These are phyloP conservation scores for Yoshiicerus persimilis DNA, from an alignment of 1,140 invertebrate genomes.

Conservation along the genomic window DNA sequence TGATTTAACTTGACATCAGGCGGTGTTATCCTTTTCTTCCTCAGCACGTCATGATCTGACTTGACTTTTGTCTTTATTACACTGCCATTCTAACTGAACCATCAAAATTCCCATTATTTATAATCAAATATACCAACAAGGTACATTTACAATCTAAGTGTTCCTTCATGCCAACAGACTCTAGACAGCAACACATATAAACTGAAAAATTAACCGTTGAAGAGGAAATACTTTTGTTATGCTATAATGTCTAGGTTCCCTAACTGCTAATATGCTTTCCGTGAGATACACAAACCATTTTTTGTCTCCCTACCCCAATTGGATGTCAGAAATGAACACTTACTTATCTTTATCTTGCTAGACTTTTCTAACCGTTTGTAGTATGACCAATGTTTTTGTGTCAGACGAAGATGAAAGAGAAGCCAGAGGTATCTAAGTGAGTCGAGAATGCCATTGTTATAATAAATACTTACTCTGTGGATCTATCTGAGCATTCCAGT, in stretches of 20 bases:
- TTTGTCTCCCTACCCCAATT: background rate
- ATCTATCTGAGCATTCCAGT: background rate
- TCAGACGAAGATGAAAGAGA: background rate
- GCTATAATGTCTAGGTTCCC: background rate
- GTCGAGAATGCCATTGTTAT: background rate
- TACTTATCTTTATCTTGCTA: too few species aligned
- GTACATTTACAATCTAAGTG: too few species aligned
- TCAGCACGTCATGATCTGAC: background rate
- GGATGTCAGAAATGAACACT: background rate
- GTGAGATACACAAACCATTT: background rate
- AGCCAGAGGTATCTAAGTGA: background rate
- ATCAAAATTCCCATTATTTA: background rate
- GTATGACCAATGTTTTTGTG: background rate
- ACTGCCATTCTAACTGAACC: background rate
- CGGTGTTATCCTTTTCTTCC: background rate
- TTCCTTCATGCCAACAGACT: background rate
- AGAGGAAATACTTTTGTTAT: background rate
- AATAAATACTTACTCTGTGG: background rate
- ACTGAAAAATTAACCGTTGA: background rate
- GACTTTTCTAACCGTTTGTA: too few species aligned
- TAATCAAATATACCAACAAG: background rate
- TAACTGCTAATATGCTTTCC: background rate
- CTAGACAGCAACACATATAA: background rate
- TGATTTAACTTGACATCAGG: background rate
- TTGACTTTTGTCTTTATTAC: background rate